These are phyloP conservation scores for Lycopodina hypogea DNA, from an alignment of 37 sponge, comb jelly and placozoan genomes.

Conservation along the genomic window DNA sequence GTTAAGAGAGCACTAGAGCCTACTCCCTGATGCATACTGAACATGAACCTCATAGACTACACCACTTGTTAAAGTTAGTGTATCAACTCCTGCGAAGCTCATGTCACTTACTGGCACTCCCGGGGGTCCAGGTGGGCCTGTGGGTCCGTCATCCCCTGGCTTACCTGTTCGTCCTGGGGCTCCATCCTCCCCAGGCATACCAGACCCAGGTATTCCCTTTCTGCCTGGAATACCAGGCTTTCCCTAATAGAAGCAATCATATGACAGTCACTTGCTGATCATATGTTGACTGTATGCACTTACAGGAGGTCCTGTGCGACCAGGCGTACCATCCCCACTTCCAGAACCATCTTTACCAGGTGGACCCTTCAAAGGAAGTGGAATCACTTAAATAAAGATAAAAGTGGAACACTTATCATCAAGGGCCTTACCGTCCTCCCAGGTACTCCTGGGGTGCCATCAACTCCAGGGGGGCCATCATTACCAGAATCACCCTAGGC, in stretches of 20 bases:
- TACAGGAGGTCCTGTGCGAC: slow-evolving; percentile 10
- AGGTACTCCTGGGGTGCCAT: background rate
- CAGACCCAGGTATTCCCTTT: background rate
- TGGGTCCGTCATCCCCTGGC: slow-evolving; percentile 11
- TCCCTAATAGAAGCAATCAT: slow-evolving; percentile 1
- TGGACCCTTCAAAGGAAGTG: too few species aligned
- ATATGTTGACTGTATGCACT: background rate
- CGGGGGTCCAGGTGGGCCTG: slow-evolving; percentile 2
- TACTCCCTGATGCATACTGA: too few species aligned
- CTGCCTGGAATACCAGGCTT: background rate
- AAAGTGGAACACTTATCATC: too few species aligned
- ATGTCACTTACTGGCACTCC: slow-evolving; percentile 13
- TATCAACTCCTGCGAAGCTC: too few species aligned
- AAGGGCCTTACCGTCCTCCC: too few species aligned
- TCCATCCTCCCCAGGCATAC: slow-evolving; percentile 4
- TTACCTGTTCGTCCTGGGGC: slow-evolving; percentile 8
- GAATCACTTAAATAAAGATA: too few species aligned
- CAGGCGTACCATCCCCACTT: slow-evolving; percentile 7
- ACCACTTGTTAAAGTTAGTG: background rate
- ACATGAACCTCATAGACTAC: too few species aligned
- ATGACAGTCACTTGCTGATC: background rate
- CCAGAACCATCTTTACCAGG: too few species aligned
- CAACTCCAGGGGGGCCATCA: background rate
- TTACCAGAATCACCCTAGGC: slow-evolving; percentile 7
- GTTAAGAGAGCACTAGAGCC: too few species aligned